These are phyloP conservation scores for Cyclargus thomasi DNA, from an alignment of 1,140 invertebrate genomes.

Conservation along the genomic window DNA sequence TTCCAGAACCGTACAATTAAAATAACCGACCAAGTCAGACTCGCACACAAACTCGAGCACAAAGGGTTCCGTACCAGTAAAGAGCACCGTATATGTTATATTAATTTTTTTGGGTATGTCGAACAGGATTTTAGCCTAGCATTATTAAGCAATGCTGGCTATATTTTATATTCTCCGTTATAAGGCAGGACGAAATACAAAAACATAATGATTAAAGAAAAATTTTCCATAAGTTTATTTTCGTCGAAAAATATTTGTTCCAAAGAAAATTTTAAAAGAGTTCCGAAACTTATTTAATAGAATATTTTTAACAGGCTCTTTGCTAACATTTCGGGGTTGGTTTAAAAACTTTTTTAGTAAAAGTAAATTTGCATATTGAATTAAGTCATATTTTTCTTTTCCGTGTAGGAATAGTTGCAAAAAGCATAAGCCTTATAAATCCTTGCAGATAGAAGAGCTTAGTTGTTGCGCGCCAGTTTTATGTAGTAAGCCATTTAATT, in stretches of 20 bases:
- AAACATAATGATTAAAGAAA: not conserved
- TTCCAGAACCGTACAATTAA: too few species aligned
- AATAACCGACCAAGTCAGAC: too few species aligned
- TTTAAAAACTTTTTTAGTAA: not conserved
- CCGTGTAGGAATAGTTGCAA: not conserved
- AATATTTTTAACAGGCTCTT: not conserved
- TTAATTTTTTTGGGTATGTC: too few species aligned
- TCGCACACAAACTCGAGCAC: too few species aligned
- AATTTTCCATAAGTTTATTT: not conserved
- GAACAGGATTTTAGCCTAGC: too few species aligned
- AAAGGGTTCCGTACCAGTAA: too few species aligned
- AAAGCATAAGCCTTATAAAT: not conserved
- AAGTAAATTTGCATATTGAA: not conserved
- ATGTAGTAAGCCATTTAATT: not conserved
- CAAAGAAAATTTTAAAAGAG: not conserved
- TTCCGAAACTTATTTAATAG: not conserved
- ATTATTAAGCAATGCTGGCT: too few species aligned
- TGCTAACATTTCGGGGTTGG: not conserved
- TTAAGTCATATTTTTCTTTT: not conserved
- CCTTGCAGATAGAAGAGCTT: not conserved
- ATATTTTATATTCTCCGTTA: too few species aligned
- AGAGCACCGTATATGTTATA: too few species aligned
- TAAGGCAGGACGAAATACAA: not conserved
- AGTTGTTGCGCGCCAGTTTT: not conserved
- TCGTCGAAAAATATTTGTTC: not conserved